Evolutionary conservation across 1,140 invertebrate genomes (phyloP).

Genomic region (Aphidius ervi): DNA sequence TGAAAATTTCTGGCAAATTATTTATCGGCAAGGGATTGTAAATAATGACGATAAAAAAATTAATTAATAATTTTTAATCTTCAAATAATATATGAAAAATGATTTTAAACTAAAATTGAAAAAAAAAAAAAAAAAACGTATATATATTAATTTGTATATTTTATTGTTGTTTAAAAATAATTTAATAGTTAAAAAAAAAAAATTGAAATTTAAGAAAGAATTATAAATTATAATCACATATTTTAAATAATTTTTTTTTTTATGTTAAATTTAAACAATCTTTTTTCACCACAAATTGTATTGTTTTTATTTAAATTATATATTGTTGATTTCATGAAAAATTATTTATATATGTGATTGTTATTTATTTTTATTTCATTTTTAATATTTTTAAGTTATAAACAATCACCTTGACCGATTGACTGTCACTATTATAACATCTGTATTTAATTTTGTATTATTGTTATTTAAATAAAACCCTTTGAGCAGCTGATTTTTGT

Average conservation of each 20-base stretch:
- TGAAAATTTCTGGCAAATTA: no score
- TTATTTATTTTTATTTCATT: background rate
- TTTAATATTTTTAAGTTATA: background rate
- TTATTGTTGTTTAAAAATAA: background rate
- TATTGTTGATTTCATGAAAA: background rate
- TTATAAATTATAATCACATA: no score
- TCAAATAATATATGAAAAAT: no score
- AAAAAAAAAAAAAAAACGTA: background rate
- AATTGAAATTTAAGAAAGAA: slow-evolving; percentile 28
- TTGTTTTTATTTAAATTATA: slow-evolving; percentile 29
- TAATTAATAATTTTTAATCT: no score
- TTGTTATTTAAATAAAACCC: slow-evolving; percentile 35
- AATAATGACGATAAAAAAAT: no score
- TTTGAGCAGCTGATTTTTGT: slow-evolving; percentile 30
- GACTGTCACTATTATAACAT: slow-evolving; percentile 28
- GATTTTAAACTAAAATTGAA: background rate
- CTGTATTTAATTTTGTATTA: slow-evolving; percentile 46
- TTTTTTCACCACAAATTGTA: slow-evolving; percentile 41
- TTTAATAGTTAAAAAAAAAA: slow-evolving; percentile 1
- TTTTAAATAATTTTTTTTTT: slow-evolving; percentile 16
- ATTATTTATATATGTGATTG: background rate
- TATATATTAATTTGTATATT: no score
- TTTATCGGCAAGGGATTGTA: no score
- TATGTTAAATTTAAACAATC: slow-evolving; percentile 34
- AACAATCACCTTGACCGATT: background rate